phyloP scores from a whole-genome alignment of 2,797 vertebrate genomes.

The Falco columbarius region DNA sequence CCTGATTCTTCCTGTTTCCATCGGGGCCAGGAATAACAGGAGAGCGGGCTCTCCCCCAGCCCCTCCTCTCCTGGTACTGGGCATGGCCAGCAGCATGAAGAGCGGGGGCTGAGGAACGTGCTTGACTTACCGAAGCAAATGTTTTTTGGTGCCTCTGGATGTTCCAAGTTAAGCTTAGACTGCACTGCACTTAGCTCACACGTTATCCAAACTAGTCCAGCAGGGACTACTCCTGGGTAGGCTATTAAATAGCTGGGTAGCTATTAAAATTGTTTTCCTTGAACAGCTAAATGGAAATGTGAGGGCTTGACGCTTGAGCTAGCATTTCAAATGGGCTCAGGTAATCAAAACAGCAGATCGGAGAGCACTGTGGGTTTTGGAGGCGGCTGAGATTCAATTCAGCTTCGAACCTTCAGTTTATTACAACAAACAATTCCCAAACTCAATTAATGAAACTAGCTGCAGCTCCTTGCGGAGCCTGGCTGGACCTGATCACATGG shows the following conservation, averaged over 20 bases:
- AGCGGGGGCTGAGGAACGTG: background rate
- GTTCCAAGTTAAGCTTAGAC: background rate
- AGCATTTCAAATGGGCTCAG: slow-evolving; percentile 33
- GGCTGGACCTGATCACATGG: background rate
- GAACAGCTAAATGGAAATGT: slow-evolving; percentile 30
- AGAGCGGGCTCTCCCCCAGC: background rate
- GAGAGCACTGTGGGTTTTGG: background rate
- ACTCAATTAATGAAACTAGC: background rate
- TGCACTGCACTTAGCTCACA: background rate
- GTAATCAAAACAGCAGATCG: slow-evolving; percentile 17
- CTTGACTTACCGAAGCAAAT: background rate
- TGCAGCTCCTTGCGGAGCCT: background rate
- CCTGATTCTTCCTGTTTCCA: background rate
- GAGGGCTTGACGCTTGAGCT: background rate
- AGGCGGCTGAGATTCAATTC: background rate
- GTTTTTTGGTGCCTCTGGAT: background rate
- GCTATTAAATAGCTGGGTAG: background rate
- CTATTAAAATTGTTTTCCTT: slow-evolving; percentile 46
- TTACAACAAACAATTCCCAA: background rate
- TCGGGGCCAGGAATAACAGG: slow-evolving; percentile 13
- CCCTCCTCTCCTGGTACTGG: background rate
- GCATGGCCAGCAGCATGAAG: background rate
- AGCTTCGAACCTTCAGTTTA: background rate
- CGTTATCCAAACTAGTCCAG: slow-evolving; percentile 25
- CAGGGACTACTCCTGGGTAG: slow-evolving; percentile 1